phyloP scores from a whole-genome alignment of 2,113 vertebrate genomes.

The Prunella himalayana region DNA sequence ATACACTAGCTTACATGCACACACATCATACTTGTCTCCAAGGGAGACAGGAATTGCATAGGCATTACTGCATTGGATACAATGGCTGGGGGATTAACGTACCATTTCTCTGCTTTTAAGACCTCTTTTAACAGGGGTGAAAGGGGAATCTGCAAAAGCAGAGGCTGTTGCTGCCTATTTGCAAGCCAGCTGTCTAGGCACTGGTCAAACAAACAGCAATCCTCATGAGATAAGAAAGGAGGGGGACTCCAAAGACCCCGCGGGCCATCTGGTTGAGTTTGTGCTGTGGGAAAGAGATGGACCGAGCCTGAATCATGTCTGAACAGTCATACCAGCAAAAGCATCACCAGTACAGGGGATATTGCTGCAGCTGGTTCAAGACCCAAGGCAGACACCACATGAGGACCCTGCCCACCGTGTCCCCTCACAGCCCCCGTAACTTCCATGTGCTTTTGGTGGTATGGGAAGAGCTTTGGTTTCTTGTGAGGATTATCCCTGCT shows the following conservation, averaged over 20 bases:
- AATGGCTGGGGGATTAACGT: conserved; percentile 53
- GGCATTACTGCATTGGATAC: conserved; percentile 71
- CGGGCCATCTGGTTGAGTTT: not conserved
- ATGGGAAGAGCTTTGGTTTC: conserved; percentile 59
- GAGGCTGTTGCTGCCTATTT: not conserved
- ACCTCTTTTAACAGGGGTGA: conserved; percentile 35
- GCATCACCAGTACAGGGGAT: not conserved
- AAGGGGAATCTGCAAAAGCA: conserved; percentile 23
- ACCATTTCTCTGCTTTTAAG: conserved; percentile 65
- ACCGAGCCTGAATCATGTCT: not conserved
- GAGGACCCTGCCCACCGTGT: fast-evolving
- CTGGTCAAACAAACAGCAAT: not conserved
- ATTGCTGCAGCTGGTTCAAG: not conserved
- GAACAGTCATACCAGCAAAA: not conserved
- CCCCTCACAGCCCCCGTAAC: fast-evolving
- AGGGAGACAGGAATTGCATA: conserved; percentile 78
- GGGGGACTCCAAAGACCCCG: not conserved
- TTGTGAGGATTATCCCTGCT: conserved; percentile 40
- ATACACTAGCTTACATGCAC: conserved; percentile 71
- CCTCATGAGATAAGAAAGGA: not conserved
- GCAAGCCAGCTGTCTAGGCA: not conserved
- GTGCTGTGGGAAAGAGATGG: conserved; percentile 31
- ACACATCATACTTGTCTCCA: conserved; percentile 54
- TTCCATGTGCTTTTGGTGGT: not conserved
- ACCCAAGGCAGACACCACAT: not conserved